Evolutionary conservation across 1,140 invertebrate genomes (phyloP), one percentile per base, ranked within the genome.

Genomic region (Calephelis nemesis): DNA sequence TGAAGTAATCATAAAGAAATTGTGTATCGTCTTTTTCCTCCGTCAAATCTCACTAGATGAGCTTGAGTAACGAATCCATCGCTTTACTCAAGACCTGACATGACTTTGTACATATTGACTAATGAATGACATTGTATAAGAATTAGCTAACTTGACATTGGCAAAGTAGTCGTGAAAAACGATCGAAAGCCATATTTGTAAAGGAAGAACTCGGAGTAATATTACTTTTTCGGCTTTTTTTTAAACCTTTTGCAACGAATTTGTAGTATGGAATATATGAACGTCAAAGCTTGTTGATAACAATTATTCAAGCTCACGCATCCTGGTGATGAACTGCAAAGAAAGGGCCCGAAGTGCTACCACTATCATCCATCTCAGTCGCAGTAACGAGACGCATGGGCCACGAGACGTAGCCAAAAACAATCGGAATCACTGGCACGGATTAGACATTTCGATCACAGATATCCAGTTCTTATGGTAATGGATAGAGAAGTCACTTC

Each of bases 401-500:
- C 71, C 73, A 74, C 67, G 74, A 76, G 64, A 74, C 69, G 65
- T 75, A 73, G 76, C 74, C 77, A 72, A 78, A 75, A 78, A 80
- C 75, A 77, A 77, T 79, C 73, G 72, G 45, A 76, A 79, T 79
- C 70, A 68, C 67, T 67, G 63, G 70, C 68, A 75, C 71, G 76
- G 78, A 83, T 83, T 83, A 85, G 79, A 76, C 74, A 65, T 74
- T 54, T 63, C 72, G 75, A 78, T 78, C 63, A 75, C 63, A 69
- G 70, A 77, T 76, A 80, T 73, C 68, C 39, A 11, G 72, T 69
- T 62, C 78, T 76, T 86, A 80, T 74, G 58, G 49, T 73, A 65
- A 70, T 81, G 71, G 68, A 65, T 73, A 74, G 76, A 86, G 71
- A 79, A 80, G 69, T 80, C 70, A 74, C 76, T 83, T 88, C 73